Evolutionary conservation across 2,888 invertebrate species (phyloP).

Genomic region (Emmelina monodactyla): DNA sequence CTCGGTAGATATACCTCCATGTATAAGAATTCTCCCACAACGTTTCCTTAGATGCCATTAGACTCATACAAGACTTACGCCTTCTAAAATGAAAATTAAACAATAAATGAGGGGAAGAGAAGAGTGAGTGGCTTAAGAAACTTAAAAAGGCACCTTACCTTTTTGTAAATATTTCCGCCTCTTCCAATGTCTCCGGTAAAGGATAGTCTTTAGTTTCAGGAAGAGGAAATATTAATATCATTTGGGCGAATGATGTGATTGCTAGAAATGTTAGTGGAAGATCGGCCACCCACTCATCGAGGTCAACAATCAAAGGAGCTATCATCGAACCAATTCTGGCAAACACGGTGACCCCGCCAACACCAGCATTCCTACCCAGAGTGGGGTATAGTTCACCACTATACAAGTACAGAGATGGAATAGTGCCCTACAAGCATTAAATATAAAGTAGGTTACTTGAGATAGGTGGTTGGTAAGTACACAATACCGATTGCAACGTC

Average conservation of each 20-base stretch:
- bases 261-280: conserved; percentile 38
- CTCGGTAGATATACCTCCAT: no score
- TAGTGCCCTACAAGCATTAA: conserved; percentile 62
- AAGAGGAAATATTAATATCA: conserved; percentile 37
- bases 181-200: conserved; percentile 61
- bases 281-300: conserved; percentile 28
- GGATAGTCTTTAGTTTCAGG: conserved; percentile 51
- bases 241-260: conserved; percentile 31
- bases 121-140: no score
- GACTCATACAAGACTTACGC: no score
- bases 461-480: no score
- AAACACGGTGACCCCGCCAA: conserved; percentile 77
- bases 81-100: no score
- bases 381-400: conserved; percentile 84
- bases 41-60: no score
- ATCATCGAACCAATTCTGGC: conserved; percentile 81
- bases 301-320: conserved; percentile 38
- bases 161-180: conserved; percentile 36
- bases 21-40: no score
- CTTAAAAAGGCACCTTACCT: conserved; percentile 7
- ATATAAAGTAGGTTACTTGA: no score
- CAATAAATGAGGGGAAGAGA: no score
- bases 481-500: no score
- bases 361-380: conserved; percentile 76
- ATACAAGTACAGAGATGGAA: conserved; percentile 72